Percentiles rank a stretch among this genome's conserved stretches.
Conservation (phyloP, 2,888 invertebrate species). For the Cephus runcator region DNA sequence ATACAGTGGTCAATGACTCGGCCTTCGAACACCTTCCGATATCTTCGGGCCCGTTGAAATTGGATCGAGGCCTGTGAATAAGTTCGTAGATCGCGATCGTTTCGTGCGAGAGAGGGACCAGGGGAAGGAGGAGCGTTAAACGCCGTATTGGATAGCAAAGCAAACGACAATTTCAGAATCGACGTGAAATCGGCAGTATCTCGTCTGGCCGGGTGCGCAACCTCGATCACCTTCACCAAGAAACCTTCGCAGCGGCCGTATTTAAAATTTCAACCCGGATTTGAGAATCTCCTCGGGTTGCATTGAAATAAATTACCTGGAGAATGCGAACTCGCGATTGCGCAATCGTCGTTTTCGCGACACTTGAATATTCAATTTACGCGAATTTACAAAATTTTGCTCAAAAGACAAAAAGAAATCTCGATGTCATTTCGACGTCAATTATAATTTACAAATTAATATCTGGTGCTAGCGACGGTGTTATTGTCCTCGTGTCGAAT, state of each 20-base stretch:
- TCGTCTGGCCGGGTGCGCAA: constrained; percentile 32
- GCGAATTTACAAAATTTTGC: no score
- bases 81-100: not conserved
- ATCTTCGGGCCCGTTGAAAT: not conserved
- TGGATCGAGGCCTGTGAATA: constrained; percentile 9
- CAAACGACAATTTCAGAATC: not conserved
- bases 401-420: not conserved
- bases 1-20: constrained; percentile 16
- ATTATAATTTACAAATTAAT: not conserved
- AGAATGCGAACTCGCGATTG: not conserved
- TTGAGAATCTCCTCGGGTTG: not conserved
- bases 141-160: constrained; percentile 2
- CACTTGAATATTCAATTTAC: no score
- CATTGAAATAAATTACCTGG: not conserved
- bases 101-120: not conserved
- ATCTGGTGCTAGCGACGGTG: not conserved
- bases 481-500: not conserved
- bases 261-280: not conserved
- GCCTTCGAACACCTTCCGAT: constrained; percentile 9
- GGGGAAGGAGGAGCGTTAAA: not conserved
- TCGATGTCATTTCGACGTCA: not conserved
- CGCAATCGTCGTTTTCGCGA: not conserved
- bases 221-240: constrained; percentile 61
- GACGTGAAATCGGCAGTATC: not conserved
- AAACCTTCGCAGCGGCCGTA: constrained; percentile 33